Conservation (phyloP, 92 coral and sea anemone genomes). For the Epizoanthus scotinus region DNA sequence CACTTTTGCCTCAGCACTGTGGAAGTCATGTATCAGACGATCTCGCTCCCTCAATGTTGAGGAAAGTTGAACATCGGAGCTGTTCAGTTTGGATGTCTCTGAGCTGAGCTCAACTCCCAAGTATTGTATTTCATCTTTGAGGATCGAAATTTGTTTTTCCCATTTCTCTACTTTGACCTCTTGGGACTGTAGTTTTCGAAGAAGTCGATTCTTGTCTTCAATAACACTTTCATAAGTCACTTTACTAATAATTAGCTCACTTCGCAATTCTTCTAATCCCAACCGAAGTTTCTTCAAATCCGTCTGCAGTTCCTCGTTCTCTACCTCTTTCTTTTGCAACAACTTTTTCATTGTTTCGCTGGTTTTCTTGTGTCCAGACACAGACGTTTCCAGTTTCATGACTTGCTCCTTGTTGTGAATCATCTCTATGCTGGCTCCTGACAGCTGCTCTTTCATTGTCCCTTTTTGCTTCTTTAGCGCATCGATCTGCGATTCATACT, state of each 20-base stretch:
- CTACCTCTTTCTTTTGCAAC: slow-evolving; percentile 1
- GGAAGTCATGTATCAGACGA: background rate
- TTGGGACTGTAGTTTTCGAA: background rate
- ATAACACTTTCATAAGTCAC: background rate
- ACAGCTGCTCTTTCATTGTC: background rate
- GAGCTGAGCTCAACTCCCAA: background rate
- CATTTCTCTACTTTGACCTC: slow-evolving; percentile 2
- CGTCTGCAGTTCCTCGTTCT: slow-evolving; percentile 3
- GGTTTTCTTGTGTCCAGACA: slow-evolving; percentile 18
- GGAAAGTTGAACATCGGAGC: background rate
- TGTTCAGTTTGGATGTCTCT: background rate
- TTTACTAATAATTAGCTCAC: background rate
- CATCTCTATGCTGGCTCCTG: background rate
- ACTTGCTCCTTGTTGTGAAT: slow-evolving; percentile 16
- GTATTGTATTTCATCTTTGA: background rate
- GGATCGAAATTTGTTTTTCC: background rate
- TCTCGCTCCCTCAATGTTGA: slow-evolving; percentile 19
- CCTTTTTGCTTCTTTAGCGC: slow-evolving; percentile 5
- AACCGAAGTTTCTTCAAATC: background rate
- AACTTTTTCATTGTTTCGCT: slow-evolving; percentile 19
- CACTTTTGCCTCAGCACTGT: background rate
- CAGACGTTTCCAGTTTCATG: slow-evolving; percentile 10
- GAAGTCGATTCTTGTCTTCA: slow-evolving; percentile 19
- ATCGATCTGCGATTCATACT: slow-evolving; percentile 21
- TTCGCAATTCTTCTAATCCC: background rate